Evolutionary conservation across 2,888 invertebrate genomes (phyloP), one percentile per base, ranked within the genome.

Genomic region (Miltochrista miniata): DNA sequence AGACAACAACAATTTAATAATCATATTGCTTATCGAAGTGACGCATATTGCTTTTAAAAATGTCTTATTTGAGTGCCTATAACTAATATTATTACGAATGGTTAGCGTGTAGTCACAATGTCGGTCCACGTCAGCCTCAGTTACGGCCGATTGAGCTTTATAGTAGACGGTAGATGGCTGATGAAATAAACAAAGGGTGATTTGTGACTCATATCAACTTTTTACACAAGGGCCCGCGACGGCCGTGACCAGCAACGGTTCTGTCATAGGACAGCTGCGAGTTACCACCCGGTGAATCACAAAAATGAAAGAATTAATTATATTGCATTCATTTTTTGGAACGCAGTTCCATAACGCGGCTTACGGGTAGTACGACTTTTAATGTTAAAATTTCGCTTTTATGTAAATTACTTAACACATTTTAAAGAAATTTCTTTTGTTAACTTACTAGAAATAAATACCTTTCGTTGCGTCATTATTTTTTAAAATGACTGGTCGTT

Each of bases 141-240:
- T 64, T 67, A 70, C 54, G 69, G 65, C 65, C 65, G 66, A 69
- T 66, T 61, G 48, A 59, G 51, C 63, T 63, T 73, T 37, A 24
- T 24, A 70, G 53, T 58, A 48, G 56, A 66, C 64, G 62, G 57
- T 45, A 64, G 56, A 60, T 61, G 62, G 57, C 44, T 64, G 56
- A 60, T 61, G 45, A 48, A 56, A 51, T 42, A 36, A 56, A 63
- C 54, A 68, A 67, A 62, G 68, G 68, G 67, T 51, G 63, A 59
- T 52, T 57, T 62, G 58, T 69, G 70, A 68, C 45, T 64, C 65
- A 61, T 44, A 37, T 49, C 11, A 46, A 53, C 37, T 62, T 64
- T 43, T 64, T 67, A 39, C 34, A 60, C 51, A 51, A 48, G 60
- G 65, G 61, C 58, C 48, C 29, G 46, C n/a, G 47, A 39, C 41